Evolutionary conservation across 2,888 invertebrate genomes (phyloP).

Genomic region (Lasioglossum marginatum): DNA sequence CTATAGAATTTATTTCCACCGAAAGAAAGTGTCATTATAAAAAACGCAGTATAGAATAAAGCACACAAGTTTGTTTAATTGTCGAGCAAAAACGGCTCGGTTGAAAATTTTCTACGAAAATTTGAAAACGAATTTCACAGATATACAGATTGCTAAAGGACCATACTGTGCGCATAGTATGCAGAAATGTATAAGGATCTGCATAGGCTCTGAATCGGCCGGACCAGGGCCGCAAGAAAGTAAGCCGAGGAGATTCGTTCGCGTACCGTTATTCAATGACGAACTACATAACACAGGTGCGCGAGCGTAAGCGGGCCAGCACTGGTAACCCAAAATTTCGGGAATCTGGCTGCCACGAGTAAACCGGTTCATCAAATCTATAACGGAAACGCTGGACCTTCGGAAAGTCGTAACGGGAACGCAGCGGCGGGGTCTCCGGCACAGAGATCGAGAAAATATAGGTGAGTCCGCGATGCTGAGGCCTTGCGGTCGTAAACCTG

Average conservation of each 20-base stretch:
- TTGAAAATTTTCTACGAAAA: no score
- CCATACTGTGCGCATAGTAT: background rate
- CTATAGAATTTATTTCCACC: no score
- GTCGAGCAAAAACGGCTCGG: no score
- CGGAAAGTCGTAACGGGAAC: conserved; percentile 67
- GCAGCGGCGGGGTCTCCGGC: background rate
- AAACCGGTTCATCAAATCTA: conserved; percentile 68
- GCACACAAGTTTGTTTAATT: no score
- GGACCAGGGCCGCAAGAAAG: conserved; percentile 20
- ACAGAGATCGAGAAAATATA: background rate
- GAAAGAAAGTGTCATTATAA: no score
- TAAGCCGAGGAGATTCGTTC: conserved; percentile 34
- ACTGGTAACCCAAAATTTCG: conserved; percentile 68
- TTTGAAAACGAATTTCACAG: no score
- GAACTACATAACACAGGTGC: conserved; percentile 45
- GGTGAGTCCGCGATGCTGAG: background rate
- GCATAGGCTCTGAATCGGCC: background rate
- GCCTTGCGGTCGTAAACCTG: conserved; percentile 15
- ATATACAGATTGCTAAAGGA: no score
- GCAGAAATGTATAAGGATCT: background rate
- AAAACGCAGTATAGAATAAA: no score
- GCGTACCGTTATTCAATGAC: conserved; percentile 59
- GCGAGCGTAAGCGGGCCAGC: conserved; percentile 25
- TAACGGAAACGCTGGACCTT: conserved; percentile 63
- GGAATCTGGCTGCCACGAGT: conserved; percentile 48